phyloP scores from a whole-genome alignment of 2,888 invertebrate species.

The Rhodophaea formosa region DNA sequence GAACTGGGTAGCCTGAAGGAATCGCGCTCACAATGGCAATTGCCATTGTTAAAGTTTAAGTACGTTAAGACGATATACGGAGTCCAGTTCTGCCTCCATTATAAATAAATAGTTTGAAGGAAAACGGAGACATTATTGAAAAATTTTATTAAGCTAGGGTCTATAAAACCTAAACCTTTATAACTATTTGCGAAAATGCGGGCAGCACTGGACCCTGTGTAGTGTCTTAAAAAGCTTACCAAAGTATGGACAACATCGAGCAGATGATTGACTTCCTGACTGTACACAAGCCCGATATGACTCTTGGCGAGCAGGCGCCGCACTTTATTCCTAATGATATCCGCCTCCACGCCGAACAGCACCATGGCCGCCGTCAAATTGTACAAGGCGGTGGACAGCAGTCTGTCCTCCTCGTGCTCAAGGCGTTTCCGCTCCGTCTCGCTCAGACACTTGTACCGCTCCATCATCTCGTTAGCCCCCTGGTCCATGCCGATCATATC shows the following conservation, averaged over 20 bases:
- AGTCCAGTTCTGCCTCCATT: no score
- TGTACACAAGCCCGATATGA: constrained; percentile 98
- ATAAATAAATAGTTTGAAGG: no score
- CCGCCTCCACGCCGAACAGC: constrained; percentile 92
- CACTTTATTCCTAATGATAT: constrained; percentile 91
- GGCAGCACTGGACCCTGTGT: no score
- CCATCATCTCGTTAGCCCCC: constrained; percentile 99
- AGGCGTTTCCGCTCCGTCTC: constrained; percentile 96
- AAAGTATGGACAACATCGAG: constrained; percentile 96
- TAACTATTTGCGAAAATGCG: no score
- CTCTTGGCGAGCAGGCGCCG: constrained; percentile 97
- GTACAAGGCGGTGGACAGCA: constrained; percentile 96
- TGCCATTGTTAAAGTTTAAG: no score
- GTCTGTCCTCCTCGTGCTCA: constrained; percentile 98
- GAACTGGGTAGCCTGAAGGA: no score
- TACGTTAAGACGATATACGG: no score
- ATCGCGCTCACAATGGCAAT: no score
- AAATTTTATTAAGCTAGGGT: no score
- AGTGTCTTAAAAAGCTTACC: constrained; percentile 82
- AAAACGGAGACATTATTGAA: no score
- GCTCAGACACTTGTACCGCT: constrained; percentile 95
- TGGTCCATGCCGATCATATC: constrained; percentile 99
- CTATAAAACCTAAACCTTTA: no score
- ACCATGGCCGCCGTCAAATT: constrained; percentile 98
- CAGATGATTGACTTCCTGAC: constrained; percentile 97